Conservation (phyloP, 1,140 invertebrate genomes). For the Papilio glaucus region DNA sequence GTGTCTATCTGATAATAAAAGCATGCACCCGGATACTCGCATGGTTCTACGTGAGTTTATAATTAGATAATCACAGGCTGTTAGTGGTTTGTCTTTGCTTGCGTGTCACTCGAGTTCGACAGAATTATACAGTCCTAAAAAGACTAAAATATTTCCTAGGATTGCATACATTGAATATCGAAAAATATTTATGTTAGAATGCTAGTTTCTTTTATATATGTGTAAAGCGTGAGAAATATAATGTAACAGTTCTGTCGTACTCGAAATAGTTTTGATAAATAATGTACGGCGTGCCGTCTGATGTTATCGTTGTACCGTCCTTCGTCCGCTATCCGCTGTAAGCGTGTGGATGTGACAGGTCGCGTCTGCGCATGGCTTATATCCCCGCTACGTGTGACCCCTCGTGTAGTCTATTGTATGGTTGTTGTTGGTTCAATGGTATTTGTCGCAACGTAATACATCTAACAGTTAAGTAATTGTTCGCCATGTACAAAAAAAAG, state of each 20-base stretch:
- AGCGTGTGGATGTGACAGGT: constrained; percentile 3
- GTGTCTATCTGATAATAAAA: neutral
- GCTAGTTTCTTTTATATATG: neutral
- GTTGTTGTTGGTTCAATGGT: constrained; percentile 14
- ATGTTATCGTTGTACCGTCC: constrained; percentile 8
- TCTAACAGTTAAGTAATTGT: neutral
- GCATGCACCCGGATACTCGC: constrained; percentile 33
- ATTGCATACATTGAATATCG: too few relatives aligned
- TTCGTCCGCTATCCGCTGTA: neutral
- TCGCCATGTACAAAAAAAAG: neutral
- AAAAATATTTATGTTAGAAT: too few relatives aligned
- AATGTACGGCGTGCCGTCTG: constrained; percentile 15
- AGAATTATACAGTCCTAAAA: neutral
- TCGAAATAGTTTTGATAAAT: constrained; percentile 19
- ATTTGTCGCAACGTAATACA: neutral
- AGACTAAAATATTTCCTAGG: neutral
- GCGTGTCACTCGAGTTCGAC: constrained; percentile 30
- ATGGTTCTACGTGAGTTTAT: constrained; percentile 20
- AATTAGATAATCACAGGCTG: constrained; percentile 17
- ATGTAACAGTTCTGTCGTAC: constrained; percentile 11
- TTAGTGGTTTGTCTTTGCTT: constrained; percentile 34
- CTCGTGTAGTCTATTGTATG: neutral
- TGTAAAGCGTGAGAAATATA: neutral
- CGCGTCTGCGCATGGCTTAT: constrained; percentile 25
- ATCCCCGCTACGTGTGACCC: constrained; percentile 17